phyloP scores from a whole-genome alignment of 2,888 invertebrate species.

The Drepanosiphum platanoidis region DNA sequence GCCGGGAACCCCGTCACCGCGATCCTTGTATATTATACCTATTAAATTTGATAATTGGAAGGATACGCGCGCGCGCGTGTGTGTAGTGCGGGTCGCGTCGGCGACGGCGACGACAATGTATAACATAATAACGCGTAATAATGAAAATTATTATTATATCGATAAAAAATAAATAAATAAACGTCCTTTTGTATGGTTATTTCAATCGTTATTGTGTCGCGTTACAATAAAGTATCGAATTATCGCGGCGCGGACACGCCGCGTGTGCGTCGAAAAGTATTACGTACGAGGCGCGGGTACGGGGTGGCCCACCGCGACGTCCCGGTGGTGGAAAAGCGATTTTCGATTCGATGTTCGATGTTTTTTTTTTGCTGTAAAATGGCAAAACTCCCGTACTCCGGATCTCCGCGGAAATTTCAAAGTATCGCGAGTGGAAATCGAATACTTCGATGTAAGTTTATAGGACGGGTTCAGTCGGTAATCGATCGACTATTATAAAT shows the following conservation, averaged over 20 bases:
- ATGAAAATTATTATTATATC: conserved; percentile 31
- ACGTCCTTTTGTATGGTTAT: conserved; percentile 45
- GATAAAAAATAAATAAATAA: conserved; percentile 1
- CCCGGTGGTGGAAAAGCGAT: not conserved
- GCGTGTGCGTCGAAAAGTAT: conserved; percentile 26
- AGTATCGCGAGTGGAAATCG: too few species aligned
- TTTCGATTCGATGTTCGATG: not conserved
- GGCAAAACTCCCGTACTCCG: too few species aligned
- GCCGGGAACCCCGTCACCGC: conserved; percentile 6
- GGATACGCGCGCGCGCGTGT: conserved; percentile 23
- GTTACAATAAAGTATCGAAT: too few species aligned
- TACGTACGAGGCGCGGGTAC: not conserved
- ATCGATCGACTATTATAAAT: too few species aligned
- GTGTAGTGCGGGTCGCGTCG: too few species aligned
- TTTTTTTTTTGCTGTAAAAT: too few species aligned
- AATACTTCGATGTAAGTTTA: too few species aligned
- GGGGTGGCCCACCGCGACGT: not conserved
- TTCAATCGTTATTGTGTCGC: conserved; percentile 30
- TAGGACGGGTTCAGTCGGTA: too few species aligned
- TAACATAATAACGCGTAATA: conserved; percentile 10
- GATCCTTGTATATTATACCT: conserved; percentile 28
- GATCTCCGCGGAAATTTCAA: too few species aligned
- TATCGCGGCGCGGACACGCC: conserved; percentile 18
- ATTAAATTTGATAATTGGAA: conserved; percentile 56
- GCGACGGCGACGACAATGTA: conserved; percentile 29